These are phyloP conservation scores for Solen grandis DNA, from an alignment of 1,140 invertebrate species.

Conservation along the genomic window DNA sequence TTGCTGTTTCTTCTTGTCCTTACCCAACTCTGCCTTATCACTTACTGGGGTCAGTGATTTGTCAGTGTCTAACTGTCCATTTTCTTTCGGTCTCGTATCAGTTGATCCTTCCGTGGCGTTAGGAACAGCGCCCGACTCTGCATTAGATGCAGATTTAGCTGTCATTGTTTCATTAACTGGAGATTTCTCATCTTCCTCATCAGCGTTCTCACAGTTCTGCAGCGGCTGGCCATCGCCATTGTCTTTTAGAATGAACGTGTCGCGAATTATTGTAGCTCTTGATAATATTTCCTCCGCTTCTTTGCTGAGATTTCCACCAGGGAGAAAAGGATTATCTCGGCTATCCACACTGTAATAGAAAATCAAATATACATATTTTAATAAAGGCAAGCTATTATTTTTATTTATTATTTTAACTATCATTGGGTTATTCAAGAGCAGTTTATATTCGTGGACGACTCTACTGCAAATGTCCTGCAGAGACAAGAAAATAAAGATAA, in stretches of 20 bases:
- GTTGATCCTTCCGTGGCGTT: not conserved
- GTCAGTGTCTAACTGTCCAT: slow-evolving; percentile 67
- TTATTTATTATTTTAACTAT: too few relatives aligned
- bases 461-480: too few relatives aligned
- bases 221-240: slow-evolving; percentile 46
- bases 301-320: slow-evolving; percentile 95
- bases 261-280: slow-evolving; percentile 79
- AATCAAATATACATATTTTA: too few relatives aligned
- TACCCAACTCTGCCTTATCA: slow-evolving; percentile 56
- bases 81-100: slow-evolving; percentile 62
- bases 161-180: slow-evolving; percentile 27
- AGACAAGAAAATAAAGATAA: too few relatives aligned
- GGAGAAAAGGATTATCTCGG: slow-evolving; percentile 98
- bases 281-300: slow-evolving; percentile 98
- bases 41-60: slow-evolving; percentile 57
- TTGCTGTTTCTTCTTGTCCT: slow-evolving; percentile 73
- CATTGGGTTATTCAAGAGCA: too few relatives aligned
- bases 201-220: not conserved
- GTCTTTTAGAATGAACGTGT: slow-evolving; percentile 72
- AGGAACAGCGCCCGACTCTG: slow-evolving; percentile 26
- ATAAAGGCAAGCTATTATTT: too few relatives aligned
- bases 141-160: not conserved
- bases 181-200: too few relatives aligned
- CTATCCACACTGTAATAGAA: slow-evolving; percentile 91
- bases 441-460: too few relatives aligned